These are phyloP conservation scores for Camelus dromedarius DNA, from an alignment of 2,113 vertebrate species.

Conservation along the genomic window DNA sequence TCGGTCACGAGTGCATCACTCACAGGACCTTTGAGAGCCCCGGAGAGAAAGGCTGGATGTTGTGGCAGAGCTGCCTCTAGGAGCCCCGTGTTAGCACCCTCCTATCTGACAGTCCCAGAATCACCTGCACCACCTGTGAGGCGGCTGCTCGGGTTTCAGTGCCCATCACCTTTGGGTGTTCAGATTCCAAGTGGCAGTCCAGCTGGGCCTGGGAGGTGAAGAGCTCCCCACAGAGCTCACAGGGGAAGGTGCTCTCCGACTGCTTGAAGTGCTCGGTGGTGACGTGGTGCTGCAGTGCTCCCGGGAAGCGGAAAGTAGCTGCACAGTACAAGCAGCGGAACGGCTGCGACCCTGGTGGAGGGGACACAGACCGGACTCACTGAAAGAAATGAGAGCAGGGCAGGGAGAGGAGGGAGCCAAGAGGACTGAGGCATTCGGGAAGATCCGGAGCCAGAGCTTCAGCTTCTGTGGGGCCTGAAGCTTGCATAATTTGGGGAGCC, in stretches of 20 bases:
- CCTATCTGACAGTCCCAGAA: background rate
- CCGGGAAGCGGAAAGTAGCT: conserved; percentile 84
- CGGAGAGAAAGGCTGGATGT: background rate
- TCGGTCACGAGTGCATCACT: too few species aligned
- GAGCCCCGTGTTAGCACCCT: background rate
- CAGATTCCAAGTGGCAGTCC: conserved; percentile 88
- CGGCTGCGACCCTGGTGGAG: conserved; percentile 69
- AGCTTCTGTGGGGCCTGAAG: background rate
- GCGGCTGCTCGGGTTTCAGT: conserved; percentile 79
- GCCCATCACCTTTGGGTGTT: conserved; percentile 86
- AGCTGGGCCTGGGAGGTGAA: conserved; percentile 88
- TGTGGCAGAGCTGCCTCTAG: background rate
- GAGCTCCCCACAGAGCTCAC: conserved; percentile 88
- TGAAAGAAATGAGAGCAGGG: background rate
- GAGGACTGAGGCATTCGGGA: accelerated
- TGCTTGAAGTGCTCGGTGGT: conserved; percentile 86
- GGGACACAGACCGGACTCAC: background rate
- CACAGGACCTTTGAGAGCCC: background rate
- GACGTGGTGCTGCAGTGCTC: conserved; percentile 89
- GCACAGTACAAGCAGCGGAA: conserved; percentile 88
- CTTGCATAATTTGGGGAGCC: background rate
- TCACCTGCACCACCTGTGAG: conserved; percentile 87
- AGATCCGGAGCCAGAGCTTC: background rate
- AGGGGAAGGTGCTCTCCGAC: conserved; percentile 85
- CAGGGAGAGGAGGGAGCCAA: background rate